Evolutionary conservation across 1,140 invertebrate genomes (phyloP).

Genomic region (Aphelinus atriplicis): DNA sequence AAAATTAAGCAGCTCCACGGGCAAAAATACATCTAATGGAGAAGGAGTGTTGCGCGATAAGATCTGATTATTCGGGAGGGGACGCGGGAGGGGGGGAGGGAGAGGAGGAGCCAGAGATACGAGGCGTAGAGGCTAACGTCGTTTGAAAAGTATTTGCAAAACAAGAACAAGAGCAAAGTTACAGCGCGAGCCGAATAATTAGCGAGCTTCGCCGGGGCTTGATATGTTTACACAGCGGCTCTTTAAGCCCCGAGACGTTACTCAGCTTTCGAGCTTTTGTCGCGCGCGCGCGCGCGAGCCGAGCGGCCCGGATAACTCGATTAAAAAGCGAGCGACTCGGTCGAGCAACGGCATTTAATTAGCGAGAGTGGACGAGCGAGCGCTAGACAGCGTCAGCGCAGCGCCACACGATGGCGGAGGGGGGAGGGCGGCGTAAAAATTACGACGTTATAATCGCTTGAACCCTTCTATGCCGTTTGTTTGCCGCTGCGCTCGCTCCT

Average conservation of each 20-base stretch:
- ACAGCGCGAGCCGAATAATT: conserved; percentile 45
- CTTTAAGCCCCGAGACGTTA: conserved; percentile 51
- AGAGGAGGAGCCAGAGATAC: not conserved
- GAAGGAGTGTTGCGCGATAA: not conserved
- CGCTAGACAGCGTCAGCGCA: conserved; percentile 34
- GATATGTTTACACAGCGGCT: conserved; percentile 57
- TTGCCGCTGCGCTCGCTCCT: not conserved
- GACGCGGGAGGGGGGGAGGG: not conserved
- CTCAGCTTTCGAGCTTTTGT: conserved; percentile 37
- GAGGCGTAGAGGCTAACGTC: conserved; percentile 14
- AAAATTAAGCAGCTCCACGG: conserved; percentile 26
- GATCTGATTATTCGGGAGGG: conserved; percentile 6
- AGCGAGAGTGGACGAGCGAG: conserved; percentile 60
- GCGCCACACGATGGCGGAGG: too few relatives aligned
- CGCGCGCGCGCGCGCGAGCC: not conserved
- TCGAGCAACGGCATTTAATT: conserved; percentile 64
- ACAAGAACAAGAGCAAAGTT: conserved; percentile 27
- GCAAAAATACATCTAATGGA: not conserved
- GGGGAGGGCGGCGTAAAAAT: too few relatives aligned
- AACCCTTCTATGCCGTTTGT: not conserved
- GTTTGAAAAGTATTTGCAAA: conserved; percentile 22
- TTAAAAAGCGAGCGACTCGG: conserved; percentile 59
- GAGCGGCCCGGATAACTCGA: conserved; percentile 58
- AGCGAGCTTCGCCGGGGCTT: conserved; percentile 49
- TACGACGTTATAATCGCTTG: not conserved